Evolutionary conservation across 2,797 vertebrate species (phyloP), one percentile per base, ranked within the genome.

Genomic region (Hydrophis major): DNA sequence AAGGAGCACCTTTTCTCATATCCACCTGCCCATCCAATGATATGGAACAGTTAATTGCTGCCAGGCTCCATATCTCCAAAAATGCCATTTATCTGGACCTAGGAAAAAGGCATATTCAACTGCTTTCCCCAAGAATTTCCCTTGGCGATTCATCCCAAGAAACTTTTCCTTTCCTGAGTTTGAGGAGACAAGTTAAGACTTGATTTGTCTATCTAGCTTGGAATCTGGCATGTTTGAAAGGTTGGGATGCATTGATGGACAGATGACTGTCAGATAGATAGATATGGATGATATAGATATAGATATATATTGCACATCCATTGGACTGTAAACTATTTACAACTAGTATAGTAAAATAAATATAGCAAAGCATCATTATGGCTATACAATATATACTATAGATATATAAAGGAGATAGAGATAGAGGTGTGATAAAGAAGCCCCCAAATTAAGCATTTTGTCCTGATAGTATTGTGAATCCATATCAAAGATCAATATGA

Each of bases 401-500:
- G 74, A 78, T 6, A 42, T 78, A 42, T 78, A 78, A 42, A 78
- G 20, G 74, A 78, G 18, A 22, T 78, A 78, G 74, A 42, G 37
- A 22, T 42, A 78, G 37, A 42, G 74, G 37, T 42, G 7, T 86
- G 22, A n/a, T 1, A 90, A 93, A 22, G 87, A 32, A 63, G 83
- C 3, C n/a, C 56, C 66, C 57, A 59, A 13, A 89, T 42, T 42
- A 42, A 55, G 47, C 53, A 89, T 59, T 42, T 53, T 10, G 53
- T 69, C 6, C 78, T 57, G 63, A 89, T 92, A 74, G 28, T 32
- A 57, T 88, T 42, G 87, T 25, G 74, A 86, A 91, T 86, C 22
- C 22, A 42, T n/a, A 27, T 28, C 74, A 90, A 78, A 90, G 66
- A 90, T 93, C 60, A 61, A 87, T 88, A 78, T 37, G 27, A 92